Evolutionary conservation across 2,113 vertebrate genomes (phyloP).

Genomic region (Orientallactaga bullata): DNA sequence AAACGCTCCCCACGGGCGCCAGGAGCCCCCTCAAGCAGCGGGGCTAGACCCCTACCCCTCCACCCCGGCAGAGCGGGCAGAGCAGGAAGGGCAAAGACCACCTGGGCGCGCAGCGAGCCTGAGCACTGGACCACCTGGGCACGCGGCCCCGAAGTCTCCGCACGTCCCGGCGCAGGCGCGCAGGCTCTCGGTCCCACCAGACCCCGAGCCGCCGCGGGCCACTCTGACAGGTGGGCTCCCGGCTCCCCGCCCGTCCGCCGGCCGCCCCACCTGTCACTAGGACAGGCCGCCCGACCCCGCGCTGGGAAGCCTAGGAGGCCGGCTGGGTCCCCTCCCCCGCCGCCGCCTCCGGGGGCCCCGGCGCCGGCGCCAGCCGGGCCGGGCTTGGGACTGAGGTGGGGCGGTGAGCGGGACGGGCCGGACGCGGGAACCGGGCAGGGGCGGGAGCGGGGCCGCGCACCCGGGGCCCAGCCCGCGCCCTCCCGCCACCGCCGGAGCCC

Average conservation of each 20-base stretch:
- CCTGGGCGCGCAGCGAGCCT: neutral
- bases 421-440: conserved; percentile 17
- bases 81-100: neutral
- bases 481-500: neutral
- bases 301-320: neutral
- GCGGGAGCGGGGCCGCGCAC: conserved; percentile 12
- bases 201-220: too few species aligned
- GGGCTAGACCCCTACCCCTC: neutral
- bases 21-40: neutral
- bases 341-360: conserved; percentile 58
- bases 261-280: conserved; percentile 66
- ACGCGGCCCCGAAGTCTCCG: conserved; percentile 25
- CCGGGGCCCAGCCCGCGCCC: neutral
- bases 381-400: neutral
- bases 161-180: conserved; percentile 2
- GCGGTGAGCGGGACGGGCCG: neutral
- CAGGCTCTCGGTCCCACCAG: too few species aligned
- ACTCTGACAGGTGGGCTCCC: too few species aligned
- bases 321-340: conserved; percentile 59
- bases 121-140: neutral
- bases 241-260: too few species aligned
- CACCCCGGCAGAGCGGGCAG: too few species aligned
- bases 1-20: neutral
- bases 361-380: neutral
- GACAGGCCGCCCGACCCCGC: conserved; percentile 51